Evolutionary conservation across 2,797 vertebrate species (phyloP), one percentile per base, ranked within the genome.

Genomic region (Sebastes vulpes): DNA sequence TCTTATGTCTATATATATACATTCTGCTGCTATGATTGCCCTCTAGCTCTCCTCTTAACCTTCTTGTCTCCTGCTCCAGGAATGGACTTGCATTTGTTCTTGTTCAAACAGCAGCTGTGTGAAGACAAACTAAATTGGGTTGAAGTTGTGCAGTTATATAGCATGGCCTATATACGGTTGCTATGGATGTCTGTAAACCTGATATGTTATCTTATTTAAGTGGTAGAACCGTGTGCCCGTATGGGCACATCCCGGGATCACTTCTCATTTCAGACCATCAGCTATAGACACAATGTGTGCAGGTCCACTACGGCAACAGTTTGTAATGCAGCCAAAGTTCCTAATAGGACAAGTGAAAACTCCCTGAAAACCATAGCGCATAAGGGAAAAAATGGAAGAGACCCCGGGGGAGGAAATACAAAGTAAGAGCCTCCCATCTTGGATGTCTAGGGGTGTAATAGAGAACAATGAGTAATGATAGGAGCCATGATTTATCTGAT

Each of bases 261-360:
- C 80, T 86, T 85, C 74, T 81, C 61, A 60, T 83, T 89, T 81
- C 28, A 77, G 38, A 81, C 68, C 20, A n/a, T 50, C 54, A 85
- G 12, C 63, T n/a, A 23, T 3, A 81, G 14, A 10, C 1, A 35
- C 71, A 66, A 56, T 70, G 9, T 56, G 56, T 16, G 12, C 7
- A 18, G 35, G 5, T 14, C n/a, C 6, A 3, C 29, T 21, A 25
- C 2, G 2, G 31, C 9, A 69, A 28, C 18, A 42, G 9, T 61
- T 83, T 8, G 1, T 60, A 21, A 54, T 66, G 63, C 46, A 74
- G 6, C 20, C 3, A 11, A 50, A 48, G 5, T 71, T 65, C 18
- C 2, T 20, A 20, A 46, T 29, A 69, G 21, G 48, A 59, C 2
- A 32, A 79, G 59, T 11, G 66, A 72, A 80, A 50, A 9, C 21